These are phyloP conservation scores for Anorthoa munda DNA, from an alignment of 2,888 invertebrate species.

Conservation along the genomic window DNA sequence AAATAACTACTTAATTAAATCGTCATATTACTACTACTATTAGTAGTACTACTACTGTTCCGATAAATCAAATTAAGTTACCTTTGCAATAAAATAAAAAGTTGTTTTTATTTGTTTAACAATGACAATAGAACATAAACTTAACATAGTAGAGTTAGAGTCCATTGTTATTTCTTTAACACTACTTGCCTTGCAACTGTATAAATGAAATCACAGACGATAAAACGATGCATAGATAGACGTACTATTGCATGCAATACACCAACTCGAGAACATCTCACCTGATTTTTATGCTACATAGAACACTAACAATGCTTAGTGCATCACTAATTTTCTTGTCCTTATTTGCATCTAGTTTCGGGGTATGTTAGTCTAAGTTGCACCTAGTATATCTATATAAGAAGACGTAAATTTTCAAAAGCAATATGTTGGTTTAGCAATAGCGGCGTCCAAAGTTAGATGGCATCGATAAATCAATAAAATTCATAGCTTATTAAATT, in stretches of 20 bases:
- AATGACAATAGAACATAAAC: constrained; percentile 11
- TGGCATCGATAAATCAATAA: constrained; percentile 25
- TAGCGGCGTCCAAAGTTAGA: constrained; percentile 22
- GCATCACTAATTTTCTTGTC: constrained; percentile 30
- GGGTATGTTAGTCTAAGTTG: background rate
- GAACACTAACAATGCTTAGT: constrained; percentile 26
- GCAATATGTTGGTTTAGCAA: constrained; percentile 3
- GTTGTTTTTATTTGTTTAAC: background rate
- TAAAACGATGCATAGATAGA: background rate
- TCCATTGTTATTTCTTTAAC: constrained; percentile 1
- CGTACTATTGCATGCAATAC: constrained; percentile 30
- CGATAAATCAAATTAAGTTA: background rate
- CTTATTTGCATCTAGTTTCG: constrained; percentile 7
- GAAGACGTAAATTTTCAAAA: constrained; percentile 22
- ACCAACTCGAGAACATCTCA: constrained; percentile 26
- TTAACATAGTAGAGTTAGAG: background rate
- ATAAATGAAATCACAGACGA: constrained; percentile 35
- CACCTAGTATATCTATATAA: background rate
- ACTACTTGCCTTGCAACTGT: constrained; percentile 24
- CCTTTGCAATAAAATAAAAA: background rate
- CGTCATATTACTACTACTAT: no score
- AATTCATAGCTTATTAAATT: constrained; percentile 20
- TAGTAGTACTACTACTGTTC: no score
- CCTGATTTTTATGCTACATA: constrained; percentile 40
- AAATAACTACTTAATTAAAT: no score